A percentile compares a stretch with the other conserved stretches of the same genome.
These are phyloP conservation scores for Acrocyrtus sp. DNA, from an alignment of 2,888 invertebrate genomes.

Conservation along the genomic window DNA sequence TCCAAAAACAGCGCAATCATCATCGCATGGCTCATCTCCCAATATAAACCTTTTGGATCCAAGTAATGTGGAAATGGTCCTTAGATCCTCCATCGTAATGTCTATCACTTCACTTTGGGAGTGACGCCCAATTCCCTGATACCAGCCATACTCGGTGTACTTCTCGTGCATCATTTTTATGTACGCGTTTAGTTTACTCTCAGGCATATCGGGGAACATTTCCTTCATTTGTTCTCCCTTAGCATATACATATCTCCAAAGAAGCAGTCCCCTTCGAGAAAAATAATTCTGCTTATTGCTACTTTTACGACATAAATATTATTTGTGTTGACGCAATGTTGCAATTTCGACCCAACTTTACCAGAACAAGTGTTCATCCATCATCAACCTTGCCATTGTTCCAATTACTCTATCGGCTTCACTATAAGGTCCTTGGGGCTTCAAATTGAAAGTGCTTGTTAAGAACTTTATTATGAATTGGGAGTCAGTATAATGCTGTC, in stretches of 20 bases:
- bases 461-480: slow-evolving; percentile 22
- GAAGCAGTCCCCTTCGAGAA: slow-evolving; percentile 34
- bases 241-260: slow-evolving; percentile 44
- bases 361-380: slow-evolving; percentile 67
- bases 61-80: slow-evolving; percentile 29
- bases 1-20: slow-evolving; percentile 53
- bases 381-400: slow-evolving; percentile 25
- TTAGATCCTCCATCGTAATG: slow-evolving; percentile 44
- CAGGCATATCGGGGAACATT: too few species aligned
- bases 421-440: slow-evolving; percentile 14
- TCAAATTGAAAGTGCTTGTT: slow-evolving; percentile 24
- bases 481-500: slow-evolving; percentile 20
- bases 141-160: slow-evolving; percentile 19
- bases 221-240: slow-evolving; percentile 8
- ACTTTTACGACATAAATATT: too few species aligned
- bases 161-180: too few species aligned
- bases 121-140: slow-evolving; percentile 61
- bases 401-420: slow-evolving; percentile 20
- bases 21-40: slow-evolving; percentile 48
- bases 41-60: slow-evolving; percentile 47
- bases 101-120: slow-evolving; percentile 40
- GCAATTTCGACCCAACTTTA: too few species aligned
- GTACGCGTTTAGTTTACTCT: too few species aligned
- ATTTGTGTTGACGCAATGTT: too few species aligned
- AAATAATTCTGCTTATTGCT: too few species aligned